Base-by-base conservation (phyloP, 2,888 invertebrate genomes). In the Laothoe populi region DNA sequence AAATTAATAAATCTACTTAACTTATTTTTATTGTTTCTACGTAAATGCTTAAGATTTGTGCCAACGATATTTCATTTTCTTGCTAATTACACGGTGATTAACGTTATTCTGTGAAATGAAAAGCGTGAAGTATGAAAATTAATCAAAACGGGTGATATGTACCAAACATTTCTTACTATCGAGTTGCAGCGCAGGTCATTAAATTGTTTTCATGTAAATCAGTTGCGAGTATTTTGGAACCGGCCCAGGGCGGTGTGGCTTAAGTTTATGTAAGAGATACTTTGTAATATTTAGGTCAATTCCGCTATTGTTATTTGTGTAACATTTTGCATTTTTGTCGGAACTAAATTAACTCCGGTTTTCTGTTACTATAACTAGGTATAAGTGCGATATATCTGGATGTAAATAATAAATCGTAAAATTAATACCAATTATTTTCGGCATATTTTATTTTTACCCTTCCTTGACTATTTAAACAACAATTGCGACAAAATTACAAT, bases 151-250 rank as follows among this genome's bases (percentile, higher is more conserved):
- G n/a, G 11, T 63, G 67, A 64, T 4, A 26, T 48, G 48, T 24
- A 8, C 26, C 24, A 26, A 24, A 48, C 11, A 48, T 24, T n/a
- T 48, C 26, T 48, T 7, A 4, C 7, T 1, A n/a, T 10, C 8
- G 65, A 62, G 66, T 64, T 68, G 70, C 67, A 69, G 57, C 64
- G 63, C 65, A 59, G 65, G 68, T 70, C 64, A 70, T 73, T 73
- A 76, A 78, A 72, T 78, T 78, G 75, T 77, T 80, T 79, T 61
- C 67, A 77, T 77, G 79, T 79, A 83, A 82, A 81, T 82, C 77
- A 81, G 71, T 79, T 67, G 70, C 66, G 63, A 63, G 66, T 74
- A 76, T 79, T 31, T 87, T 87, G 87, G 85, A 82, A 71, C 65
- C 71, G 66, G 71, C 79, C 85, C 86, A 87, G 83, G 77, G 82